These are phyloP conservation scores for Plumapathes pennacea DNA, from an alignment of 92 coral and sea anemone genomes.

Conservation along the genomic window DNA sequence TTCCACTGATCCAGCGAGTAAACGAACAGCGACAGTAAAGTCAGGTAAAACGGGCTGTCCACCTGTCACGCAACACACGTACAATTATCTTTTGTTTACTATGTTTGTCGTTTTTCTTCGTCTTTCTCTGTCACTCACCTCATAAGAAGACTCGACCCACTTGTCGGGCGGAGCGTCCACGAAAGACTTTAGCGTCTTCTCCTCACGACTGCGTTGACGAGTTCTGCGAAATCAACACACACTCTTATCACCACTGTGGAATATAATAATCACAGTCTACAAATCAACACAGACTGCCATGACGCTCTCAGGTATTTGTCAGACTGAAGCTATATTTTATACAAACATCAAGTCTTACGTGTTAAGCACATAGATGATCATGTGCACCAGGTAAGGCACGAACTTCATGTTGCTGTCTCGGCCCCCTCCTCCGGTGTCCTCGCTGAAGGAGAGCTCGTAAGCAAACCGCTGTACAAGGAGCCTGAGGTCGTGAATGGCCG, in stretches of 20 bases:
- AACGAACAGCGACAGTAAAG: constrained; percentile 84
- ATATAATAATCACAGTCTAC: not conserved
- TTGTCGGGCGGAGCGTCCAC: constrained; percentile 77
- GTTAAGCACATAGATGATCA: constrained; percentile 92
- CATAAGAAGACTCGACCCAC: constrained; percentile 83
- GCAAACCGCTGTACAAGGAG: constrained; percentile 89
- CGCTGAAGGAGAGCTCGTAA: constrained; percentile 89
- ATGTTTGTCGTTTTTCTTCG: not conserved
- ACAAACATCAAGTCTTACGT: constrained; percentile 55
- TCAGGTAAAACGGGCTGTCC: constrained; percentile 81
- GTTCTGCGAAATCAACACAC: constrained; percentile 47
- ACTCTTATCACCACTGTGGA: not conserved
- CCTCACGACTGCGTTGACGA: constrained; percentile 89
- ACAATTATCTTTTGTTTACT: too few relatives aligned
- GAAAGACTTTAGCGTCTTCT: constrained; percentile 83
- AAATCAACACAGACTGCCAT: not conserved
- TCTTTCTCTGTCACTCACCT: constrained; percentile 42
- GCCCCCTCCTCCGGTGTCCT: constrained; percentile 98
- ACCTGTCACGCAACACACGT: constrained; percentile 45
- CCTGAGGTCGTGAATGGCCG: constrained; percentile 89
- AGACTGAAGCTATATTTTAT: not conserved
- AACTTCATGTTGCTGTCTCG: constrained; percentile 94
- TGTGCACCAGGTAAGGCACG: constrained; percentile 90
- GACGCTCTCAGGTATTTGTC: not conserved
- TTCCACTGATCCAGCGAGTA: constrained; percentile 91